Percentiles rank a stretch among this genome's conserved stretches.
Conservation (phyloP, 2,797 vertebrate species). For the Salmo trutta region DNA sequence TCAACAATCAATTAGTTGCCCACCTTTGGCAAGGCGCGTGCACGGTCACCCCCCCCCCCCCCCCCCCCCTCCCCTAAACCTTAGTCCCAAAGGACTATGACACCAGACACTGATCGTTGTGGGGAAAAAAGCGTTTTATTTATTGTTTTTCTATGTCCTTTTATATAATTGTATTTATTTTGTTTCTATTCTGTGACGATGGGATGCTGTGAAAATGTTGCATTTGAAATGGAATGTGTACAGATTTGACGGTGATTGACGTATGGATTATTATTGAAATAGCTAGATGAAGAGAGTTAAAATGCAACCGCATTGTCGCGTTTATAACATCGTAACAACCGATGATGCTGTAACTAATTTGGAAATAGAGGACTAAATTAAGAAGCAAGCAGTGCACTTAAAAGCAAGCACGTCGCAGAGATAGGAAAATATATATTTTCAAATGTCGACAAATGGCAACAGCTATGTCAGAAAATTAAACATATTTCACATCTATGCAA, state of each 20-base stretch:
- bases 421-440: background rate
- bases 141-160: background rate
- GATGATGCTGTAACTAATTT: background rate
- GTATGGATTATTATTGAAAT: background rate
- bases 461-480: slow-evolving; percentile 34
- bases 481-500: slow-evolving; percentile 69
- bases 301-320: background rate
- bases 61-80: background rate
- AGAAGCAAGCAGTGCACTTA: background rate
- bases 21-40: slow-evolving; percentile 37
- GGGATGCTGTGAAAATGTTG: background rate
- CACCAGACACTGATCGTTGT: background rate
- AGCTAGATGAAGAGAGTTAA: background rate
- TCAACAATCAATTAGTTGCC: slow-evolving; percentile 49
- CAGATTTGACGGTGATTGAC: background rate
- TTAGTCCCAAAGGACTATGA: slow-evolving; percentile 25
- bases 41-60: slow-evolving; percentile 8
- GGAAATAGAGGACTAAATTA: background rate
- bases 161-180: background rate
- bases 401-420: background rate
- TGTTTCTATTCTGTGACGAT: background rate
- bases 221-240: slow-evolving; percentile 4
- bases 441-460: background rate
- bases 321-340: background rate
- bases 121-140: background rate